Percentiles rank a stretch among this genome's conserved stretches.
These are phyloP conservation scores for Heliconius hortense DNA, from an alignment of 2,888 invertebrate genomes.

Conservation along the genomic window DNA sequence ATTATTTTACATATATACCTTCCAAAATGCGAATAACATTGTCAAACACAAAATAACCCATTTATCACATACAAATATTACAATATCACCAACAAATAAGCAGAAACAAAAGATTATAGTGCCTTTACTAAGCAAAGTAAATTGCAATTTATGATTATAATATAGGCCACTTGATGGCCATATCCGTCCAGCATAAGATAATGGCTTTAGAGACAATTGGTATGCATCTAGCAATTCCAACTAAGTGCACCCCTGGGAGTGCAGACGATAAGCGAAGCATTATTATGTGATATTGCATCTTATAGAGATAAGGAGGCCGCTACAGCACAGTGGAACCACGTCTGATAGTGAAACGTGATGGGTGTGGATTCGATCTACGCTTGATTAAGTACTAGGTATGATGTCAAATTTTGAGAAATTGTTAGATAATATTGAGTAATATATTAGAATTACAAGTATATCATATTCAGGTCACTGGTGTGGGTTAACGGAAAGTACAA, in stretches of 20 bases:
- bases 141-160: slow-evolving; percentile 23
- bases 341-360: not conserved
- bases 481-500: too few species aligned
- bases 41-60: not conserved
- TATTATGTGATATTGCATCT: slow-evolving; percentile 12
- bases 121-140: not conserved
- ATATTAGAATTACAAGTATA: too few species aligned
- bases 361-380: not conserved
- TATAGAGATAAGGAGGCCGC: not conserved
- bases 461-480: too few species aligned
- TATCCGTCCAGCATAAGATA: slow-evolving; percentile 21
- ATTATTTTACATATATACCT: too few species aligned
- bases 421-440: too few species aligned
- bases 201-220: slow-evolving; percentile 25
- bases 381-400: too few species aligned
- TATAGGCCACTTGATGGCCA: slow-evolving; percentile 25
- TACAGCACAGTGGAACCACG: not conserved
- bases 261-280: slow-evolving; percentile 16
- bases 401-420: too few species aligned
- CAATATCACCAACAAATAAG: not conserved
- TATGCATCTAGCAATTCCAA: slow-evolving; percentile 24
- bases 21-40: not conserved
- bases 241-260: slow-evolving; percentile 22
- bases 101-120: not conserved
- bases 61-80: not conserved